Conservation (phyloP, 2,888 invertebrate genomes). For the Priocnemis perturbator region DNA sequence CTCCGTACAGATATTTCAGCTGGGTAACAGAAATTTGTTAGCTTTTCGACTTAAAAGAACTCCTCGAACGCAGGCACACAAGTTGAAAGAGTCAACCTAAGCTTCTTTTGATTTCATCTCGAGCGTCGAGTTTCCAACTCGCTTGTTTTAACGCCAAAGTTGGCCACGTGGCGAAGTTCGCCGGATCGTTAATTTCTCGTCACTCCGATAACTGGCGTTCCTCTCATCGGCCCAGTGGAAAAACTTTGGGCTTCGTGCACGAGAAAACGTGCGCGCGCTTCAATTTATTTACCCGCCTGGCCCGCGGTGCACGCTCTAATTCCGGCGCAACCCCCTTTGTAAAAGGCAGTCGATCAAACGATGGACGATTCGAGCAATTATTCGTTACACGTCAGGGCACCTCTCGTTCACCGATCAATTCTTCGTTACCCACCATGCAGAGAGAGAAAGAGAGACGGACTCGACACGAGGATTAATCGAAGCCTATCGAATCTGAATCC, state of each 20-base stretch:
- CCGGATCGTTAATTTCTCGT: neutral
- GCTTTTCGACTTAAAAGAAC: no score
- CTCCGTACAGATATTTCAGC: no score
- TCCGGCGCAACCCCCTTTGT: no score
- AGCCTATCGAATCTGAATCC: conserved; percentile 15
- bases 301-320: no score
- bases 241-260: no score
- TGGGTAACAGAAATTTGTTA: no score
- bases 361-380: conserved; percentile 10
- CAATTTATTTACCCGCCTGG: no score
- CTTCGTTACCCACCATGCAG: conserved; percentile 9
- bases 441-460: neutral
- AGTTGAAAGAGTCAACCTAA: no score
- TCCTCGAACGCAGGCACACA: no score
- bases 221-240: neutral
- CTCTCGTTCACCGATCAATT: conserved; percentile 30
- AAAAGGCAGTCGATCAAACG: no score
- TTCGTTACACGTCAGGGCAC: conserved; percentile 11
- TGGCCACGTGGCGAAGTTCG: neutral
- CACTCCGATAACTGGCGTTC: neutral
- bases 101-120: no score
- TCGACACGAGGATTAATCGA: conserved; percentile 5
- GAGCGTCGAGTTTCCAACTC: neutral
- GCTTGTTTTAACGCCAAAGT: neutral
- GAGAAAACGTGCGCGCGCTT: no score